Evolutionary conservation across 2,113 vertebrate species (phyloP), one percentile per base, ranked within the genome.

Genomic region (Lepisosteus osseus): DNA sequence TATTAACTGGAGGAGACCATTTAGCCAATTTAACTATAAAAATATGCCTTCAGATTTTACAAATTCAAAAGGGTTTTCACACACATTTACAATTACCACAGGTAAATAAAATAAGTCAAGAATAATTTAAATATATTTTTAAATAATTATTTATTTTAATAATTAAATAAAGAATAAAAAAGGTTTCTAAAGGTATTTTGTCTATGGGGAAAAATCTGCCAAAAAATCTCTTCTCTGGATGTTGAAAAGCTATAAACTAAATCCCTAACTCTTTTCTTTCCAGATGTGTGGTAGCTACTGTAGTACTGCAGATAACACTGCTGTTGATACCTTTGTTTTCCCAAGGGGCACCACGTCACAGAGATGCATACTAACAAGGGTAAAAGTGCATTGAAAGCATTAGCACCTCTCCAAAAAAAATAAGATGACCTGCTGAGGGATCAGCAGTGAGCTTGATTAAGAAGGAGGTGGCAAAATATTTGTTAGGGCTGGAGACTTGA

Each of bases 381-480:
- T 69, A 78, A 79, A 76, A 81, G 14, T 67, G 41, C 43, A 85
- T 78, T 90, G 67, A 67, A 72, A 74, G 74, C 61, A 88, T 89
- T 85, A 87, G 5, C 78, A 79, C 70, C 63, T 74, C 72, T 54
- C 71, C 85, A 81, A 74, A 72, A 67, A 86, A 85, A 68, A 61
- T 76, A 11, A 76, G 81, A 67, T 65, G 68, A 29, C 76, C 82
- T 90, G 84, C 84, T 86, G 88, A 75, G 91, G 76, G 78, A 82
- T 83, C 78, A 76, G 82, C 80, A 76, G 76, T 77, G 78, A 76
- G 79, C 7, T 69, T 71, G 71, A 77, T 87, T 80, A 70, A 71
- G 69, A 82, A 66, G 63, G 76, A 74, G 82, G 77, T 70, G 68
- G 83, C 74, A 81, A 91, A 88, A 91, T 91, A 88, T 89, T 90